Conservation (phyloP, 2,888 invertebrate species). For the Pristionchus fissidentatus region DNA sequence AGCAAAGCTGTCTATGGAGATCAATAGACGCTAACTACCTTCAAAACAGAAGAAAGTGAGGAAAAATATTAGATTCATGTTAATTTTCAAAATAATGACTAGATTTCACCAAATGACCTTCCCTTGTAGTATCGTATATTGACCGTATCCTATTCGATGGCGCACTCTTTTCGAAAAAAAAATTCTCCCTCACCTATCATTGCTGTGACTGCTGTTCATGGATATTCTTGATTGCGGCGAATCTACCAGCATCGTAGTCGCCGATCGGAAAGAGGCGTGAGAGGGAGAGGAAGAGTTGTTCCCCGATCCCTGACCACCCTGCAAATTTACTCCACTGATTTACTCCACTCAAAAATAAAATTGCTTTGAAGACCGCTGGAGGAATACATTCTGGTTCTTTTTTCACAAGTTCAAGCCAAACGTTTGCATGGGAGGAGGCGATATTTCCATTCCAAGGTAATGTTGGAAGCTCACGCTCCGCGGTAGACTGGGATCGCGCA, state of each 20-base stretch:
- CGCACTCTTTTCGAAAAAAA: background rate
- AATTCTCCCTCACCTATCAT: constrained; percentile 38
- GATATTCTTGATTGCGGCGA: constrained; percentile 49
- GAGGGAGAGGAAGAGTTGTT: constrained; percentile 44
- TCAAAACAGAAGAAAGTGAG: too few relatives aligned
- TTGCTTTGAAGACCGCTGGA: background rate
- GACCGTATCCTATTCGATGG: background rate
- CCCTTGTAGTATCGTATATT: background rate
- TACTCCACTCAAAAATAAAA: background rate
- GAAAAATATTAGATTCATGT: too few relatives aligned
- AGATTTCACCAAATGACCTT: too few relatives aligned
- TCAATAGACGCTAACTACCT: too few relatives aligned
- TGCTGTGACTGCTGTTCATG: constrained; percentile 48
- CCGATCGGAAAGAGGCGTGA: constrained; percentile 46
- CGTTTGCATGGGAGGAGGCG: too few relatives aligned
- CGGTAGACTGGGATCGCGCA: too few relatives aligned
- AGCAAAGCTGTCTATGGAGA: too few relatives aligned
- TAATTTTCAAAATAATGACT: too few relatives aligned
- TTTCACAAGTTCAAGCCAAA: too few relatives aligned
- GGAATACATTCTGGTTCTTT: background rate
- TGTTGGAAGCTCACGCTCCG: too few relatives aligned
- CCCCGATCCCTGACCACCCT: background rate
- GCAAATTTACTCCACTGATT: background rate
- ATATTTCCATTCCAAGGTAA: too few relatives aligned
- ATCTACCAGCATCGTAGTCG: constrained; percentile 37